Evolutionary conservation across 1,140 invertebrate genomes (phyloP).

Genomic region (Oncopodura yosiiana): DNA sequence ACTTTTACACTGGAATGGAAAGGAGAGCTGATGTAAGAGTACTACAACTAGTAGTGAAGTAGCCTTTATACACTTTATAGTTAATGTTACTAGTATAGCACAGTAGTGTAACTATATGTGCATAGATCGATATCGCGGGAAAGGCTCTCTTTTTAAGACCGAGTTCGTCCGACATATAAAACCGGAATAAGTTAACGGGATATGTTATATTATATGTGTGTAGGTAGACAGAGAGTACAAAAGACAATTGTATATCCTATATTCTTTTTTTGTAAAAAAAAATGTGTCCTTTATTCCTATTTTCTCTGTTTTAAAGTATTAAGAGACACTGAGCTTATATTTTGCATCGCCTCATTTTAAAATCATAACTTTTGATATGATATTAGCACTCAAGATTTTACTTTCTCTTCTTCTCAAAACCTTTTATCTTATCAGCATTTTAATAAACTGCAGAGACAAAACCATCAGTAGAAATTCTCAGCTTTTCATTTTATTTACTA

Average conservation of each 20-base stretch:
- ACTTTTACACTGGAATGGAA: too few species aligned
- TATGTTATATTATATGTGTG: not conserved
- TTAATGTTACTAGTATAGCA: not conserved
- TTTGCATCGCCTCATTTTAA: not conserved
- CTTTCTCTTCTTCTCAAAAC: too few species aligned
- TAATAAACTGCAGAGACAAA: too few species aligned
- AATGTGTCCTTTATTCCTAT: not conserved
- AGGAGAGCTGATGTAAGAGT: too few species aligned
- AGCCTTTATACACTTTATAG: not conserved
- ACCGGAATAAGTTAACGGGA: constrained; percentile 23
- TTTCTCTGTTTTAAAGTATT: not conserved
- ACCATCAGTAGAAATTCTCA: too few species aligned
- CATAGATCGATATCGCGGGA: constrained; percentile 23
- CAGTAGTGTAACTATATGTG: not conserved
- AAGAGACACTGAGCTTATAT: not conserved
- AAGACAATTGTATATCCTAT: not conserved
- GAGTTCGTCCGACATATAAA: constrained; percentile 14
- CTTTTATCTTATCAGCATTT: too few species aligned
- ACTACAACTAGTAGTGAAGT: constrained; percentile 3
- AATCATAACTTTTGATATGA: not conserved
- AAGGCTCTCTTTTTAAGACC: constrained; percentile 1
- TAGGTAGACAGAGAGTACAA: not conserved
- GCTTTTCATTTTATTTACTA: too few species aligned
- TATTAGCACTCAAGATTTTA: too few species aligned
- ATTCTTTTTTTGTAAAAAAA: not conserved